Percentiles rank a stretch among this genome's conserved stretches.
Evolutionary conservation across 2,888 invertebrate species (phyloP).

Genomic region (Calameuta filiformis): DNA sequence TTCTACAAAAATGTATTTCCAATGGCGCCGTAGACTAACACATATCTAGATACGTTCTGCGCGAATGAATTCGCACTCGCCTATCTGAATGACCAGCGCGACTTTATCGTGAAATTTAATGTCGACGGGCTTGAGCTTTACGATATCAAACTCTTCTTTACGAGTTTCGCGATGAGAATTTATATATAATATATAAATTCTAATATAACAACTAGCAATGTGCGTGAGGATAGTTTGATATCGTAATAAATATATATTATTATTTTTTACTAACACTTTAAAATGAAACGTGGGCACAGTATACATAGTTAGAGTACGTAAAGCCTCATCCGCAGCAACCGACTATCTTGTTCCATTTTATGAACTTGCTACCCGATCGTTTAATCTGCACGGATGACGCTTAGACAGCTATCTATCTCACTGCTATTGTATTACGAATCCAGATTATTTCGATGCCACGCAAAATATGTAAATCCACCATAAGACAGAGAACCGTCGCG

Average conservation of each 20-base stretch:
- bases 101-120: not conserved
- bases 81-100: not conserved
- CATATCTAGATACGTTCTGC: not conserved
- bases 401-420: not conserved
- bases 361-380: not conserved
- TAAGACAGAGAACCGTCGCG: conserved; percentile 28
- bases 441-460: conserved; percentile 12
- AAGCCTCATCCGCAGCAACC: not conserved
- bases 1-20: not conserved
- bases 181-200: not conserved
- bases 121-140: not conserved
- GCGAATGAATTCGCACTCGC: not conserved
- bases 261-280: not conserved
- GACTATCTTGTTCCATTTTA: not conserved
- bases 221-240: not conserved
- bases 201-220: not conserved
- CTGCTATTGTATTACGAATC: conserved; percentile 30
- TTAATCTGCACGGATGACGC: not conserved
- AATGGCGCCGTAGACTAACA: not conserved
- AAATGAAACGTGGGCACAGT: not conserved
- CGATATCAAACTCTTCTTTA: not conserved
- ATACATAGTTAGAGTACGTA: not conserved
- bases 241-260: not conserved
- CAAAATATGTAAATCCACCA: conserved; percentile 45
- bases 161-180: not conserved